Base-by-base conservation (phyloP, 1,140 invertebrate species). In the Zaprionus lachaisei region DNA sequence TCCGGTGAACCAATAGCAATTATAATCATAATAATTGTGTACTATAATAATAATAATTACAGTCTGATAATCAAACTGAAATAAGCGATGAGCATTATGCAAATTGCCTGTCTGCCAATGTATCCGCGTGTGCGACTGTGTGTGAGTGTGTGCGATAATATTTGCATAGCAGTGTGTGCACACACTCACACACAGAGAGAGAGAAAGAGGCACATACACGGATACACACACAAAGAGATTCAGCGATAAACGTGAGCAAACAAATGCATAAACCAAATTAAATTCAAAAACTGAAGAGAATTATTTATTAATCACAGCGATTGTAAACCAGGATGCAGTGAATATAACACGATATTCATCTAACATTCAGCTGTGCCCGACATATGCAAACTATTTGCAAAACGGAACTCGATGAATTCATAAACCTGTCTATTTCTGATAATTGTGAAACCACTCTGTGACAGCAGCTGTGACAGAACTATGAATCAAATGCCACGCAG, bases 201-300 rank as follows among this genome's bases (percentile, higher is more conserved):
- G 41, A 31, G 37, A 67, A 26, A 31, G 26, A n/a, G 47, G 1
- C 37, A 47, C 58, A 44, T 22, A 38, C 12, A 58, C 34, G 20
- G 17, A 5, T 26, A 34, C 38, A 60, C 34, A 62, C 41, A 20
- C 24, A 26, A 24, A 28, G 24, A 37, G 54, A 54, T 58, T 70
- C 67, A 20, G 34, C 56, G 72, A 75, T 75, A 75, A 75, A 49
- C 57, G 56, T 73, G 58, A 47, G 44, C 72, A 65, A 76, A 71
- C 81, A 83, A 71, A 76, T 84, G 74, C 78, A 86, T 85, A 73
- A 79, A 81, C 61, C 51, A 77, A 86, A 86, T 86, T 82, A 69
- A 85, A 79, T 65, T 77, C 69, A 66, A 79, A 79, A 70, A 73
- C 51, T 71, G 72, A 54, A 71, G 41, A 9, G 69, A 63, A 72